Evolutionary conservation across 2,113 vertebrate species (phyloP).

Genomic region (Corapipo altera): DNA sequence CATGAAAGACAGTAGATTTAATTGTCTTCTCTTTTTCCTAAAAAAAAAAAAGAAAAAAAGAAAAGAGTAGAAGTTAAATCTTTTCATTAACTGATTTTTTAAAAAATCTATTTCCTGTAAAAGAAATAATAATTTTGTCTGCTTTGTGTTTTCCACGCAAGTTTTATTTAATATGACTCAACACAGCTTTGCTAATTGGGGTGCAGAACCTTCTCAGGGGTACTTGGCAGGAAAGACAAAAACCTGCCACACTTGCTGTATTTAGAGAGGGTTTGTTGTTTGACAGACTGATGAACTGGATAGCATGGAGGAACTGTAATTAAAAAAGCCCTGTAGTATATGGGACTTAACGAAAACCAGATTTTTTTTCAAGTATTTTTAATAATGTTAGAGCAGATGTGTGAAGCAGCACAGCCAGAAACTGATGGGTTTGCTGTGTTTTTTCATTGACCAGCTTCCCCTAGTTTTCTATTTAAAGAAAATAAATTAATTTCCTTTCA

Average conservation of each 20-base stretch:
- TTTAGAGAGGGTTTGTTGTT: background rate
- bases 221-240: background rate
- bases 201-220: background rate
- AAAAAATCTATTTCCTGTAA: background rate
- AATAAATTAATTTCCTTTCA: background rate
- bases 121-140: background rate
- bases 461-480: background rate
- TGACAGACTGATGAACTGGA: background rate
- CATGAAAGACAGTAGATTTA: background rate
- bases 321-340: background rate
- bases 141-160: background rate
- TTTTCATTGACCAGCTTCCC: background rate
- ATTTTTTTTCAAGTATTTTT: background rate
- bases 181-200: background rate
- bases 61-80: background rate
- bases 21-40: background rate
- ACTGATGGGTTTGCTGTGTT: background rate
- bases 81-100: background rate
- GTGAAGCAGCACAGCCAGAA: background rate
- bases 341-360: background rate
- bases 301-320: background rate
- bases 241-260: background rate
- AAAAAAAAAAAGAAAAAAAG: rapidly evolving
- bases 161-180: background rate
- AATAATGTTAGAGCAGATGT: background rate